These are phyloP conservation scores for Protonibea diacanthus DNA, from an alignment of 2,797 vertebrate genomes.

Conservation along the genomic window DNA sequence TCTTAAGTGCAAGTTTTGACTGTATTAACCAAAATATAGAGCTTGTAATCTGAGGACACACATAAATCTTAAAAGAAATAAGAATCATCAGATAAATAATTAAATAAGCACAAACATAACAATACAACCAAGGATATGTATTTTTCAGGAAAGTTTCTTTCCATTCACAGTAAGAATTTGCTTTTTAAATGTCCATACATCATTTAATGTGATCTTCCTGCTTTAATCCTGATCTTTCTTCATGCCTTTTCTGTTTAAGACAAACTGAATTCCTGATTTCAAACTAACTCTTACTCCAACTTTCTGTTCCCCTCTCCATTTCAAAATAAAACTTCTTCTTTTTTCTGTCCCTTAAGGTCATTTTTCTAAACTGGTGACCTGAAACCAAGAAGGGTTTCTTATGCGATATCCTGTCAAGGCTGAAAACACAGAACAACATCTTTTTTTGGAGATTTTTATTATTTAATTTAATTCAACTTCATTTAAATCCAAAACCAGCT, in stretches of 20 bases:
- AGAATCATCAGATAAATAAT: slow-evolving; percentile 54
- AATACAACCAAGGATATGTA: slow-evolving; percentile 32
- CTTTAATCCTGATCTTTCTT: slow-evolving; percentile 7
- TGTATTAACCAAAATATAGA: slow-evolving; percentile 47
- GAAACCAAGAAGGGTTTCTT: neutral
- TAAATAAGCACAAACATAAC: slow-evolving; percentile 53
- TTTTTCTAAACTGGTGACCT: slow-evolving; percentile 26
- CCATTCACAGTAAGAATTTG: slow-evolving; percentile 53
- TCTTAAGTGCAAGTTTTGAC: slow-evolving; percentile 57
- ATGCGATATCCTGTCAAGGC: slow-evolving; percentile 2
- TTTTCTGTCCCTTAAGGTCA: neutral
- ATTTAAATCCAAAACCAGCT: slow-evolving; percentile 2
- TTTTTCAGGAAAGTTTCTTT: slow-evolving; percentile 32
- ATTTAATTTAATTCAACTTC: neutral
- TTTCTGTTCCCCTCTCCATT: slow-evolving; percentile 16
- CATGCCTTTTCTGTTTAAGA: slow-evolving; percentile 11
- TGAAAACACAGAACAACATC: neutral
- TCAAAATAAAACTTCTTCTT: slow-evolving; percentile 17
- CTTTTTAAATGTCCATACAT: slow-evolving; percentile 22
- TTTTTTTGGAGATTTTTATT: neutral
- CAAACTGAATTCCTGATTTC: neutral
- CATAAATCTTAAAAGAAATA: slow-evolving; percentile 37
- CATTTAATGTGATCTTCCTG: slow-evolving; percentile 24
- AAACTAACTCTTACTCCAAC: neutral
- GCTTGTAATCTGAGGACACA: slow-evolving; percentile 31